Base-by-base conservation (phyloP, 1,140 invertebrate species). In the Drosophila nikananu region DNA sequence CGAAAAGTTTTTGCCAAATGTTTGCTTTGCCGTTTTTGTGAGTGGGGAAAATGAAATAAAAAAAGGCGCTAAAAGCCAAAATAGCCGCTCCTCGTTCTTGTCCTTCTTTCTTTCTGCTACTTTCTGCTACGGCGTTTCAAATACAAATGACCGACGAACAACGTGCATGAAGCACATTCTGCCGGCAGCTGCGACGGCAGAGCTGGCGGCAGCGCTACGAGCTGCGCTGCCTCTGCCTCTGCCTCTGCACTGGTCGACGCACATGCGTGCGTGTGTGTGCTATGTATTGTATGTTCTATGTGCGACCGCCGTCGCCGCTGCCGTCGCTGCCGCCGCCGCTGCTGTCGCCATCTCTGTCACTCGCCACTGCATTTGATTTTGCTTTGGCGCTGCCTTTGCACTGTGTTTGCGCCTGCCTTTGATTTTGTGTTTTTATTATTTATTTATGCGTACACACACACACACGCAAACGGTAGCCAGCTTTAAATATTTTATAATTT, bases 21-120 rank as follows among this genome's bases (percentile, higher is more conserved):
- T 55, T 81, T 81, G 73, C 65, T 66, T 65, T 78, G 35, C 51
- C 42, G 30, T 60, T 77, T 74, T 62, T 77, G 9, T 74, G 37
- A 51, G 71, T 60, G 81, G 80, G 75, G 75, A 78, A 91, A 92
- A 90, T 91, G 48, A 91, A 91, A 91, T 81, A 91, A 92, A 92
- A 91, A 92, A 91, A 82, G 90, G 90, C 90, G 89, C 89, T 91
- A 83, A 87, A 87, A 87, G 83, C 80, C 81, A 83, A 84, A 89
- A 80, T 80, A 89, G 89, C 89, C 79, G 86, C 84, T 81, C 84
- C 84, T 89, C 84, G 79, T 83, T 91, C 81, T 44, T 81, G 79
- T 80, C 89, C 81, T 91, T 87, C 80, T 78, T 81, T 89, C 75
- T 83, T 90, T 83, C 84, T 91, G 84, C 89, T 91, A 86, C 87